Evolutionary conservation across 2,888 invertebrate genomes (phyloP).

Genomic region (Dysmachus trigonus): DNA sequence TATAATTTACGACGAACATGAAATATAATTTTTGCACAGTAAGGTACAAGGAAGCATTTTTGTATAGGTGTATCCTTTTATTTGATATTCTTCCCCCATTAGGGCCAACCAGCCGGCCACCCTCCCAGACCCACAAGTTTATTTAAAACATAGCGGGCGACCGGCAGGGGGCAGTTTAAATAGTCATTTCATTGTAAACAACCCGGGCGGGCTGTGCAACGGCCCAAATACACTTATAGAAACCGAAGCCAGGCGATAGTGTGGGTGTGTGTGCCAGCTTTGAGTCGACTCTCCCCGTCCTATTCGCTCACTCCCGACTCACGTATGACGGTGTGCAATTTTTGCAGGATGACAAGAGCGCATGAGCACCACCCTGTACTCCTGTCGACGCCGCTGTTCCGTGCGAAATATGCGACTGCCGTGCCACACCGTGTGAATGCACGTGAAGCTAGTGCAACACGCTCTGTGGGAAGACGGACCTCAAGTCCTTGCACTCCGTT

Average conservation of each 20-base stretch:
- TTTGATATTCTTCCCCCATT: constrained; percentile 27
- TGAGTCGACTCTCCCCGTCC: neutral
- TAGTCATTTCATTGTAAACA: constrained; percentile 43
- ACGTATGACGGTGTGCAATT: neutral
- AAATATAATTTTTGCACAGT: constrained; percentile 33
- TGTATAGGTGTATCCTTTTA: constrained; percentile 39
- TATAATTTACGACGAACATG: constrained; percentile 28
- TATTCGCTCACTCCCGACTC: neutral
- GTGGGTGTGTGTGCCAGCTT: neutral
- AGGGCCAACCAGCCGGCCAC: constrained; percentile 16
- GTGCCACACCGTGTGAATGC: neutral
- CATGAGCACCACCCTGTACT: neutral
- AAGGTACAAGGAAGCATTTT: constrained; percentile 40
- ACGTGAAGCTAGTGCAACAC: constrained; percentile 34
- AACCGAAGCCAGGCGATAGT: neutral
- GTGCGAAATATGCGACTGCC: neutral
- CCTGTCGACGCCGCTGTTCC: neutral
- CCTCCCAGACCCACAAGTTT: constrained; percentile 12
- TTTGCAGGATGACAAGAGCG: neutral
- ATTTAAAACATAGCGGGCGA: constrained; percentile 32
- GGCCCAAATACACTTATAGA: neutral
- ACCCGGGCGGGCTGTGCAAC: constrained; percentile 25
- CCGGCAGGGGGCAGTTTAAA: constrained; percentile 26
- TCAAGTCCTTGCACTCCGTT: neutral
- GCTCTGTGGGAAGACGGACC: neutral